Percentiles rank a stretch among this genome's conserved stretches.
Evolutionary conservation across 2,797 vertebrate species (phyloP).

Genomic region (Peromyscus attwateri): DNA sequence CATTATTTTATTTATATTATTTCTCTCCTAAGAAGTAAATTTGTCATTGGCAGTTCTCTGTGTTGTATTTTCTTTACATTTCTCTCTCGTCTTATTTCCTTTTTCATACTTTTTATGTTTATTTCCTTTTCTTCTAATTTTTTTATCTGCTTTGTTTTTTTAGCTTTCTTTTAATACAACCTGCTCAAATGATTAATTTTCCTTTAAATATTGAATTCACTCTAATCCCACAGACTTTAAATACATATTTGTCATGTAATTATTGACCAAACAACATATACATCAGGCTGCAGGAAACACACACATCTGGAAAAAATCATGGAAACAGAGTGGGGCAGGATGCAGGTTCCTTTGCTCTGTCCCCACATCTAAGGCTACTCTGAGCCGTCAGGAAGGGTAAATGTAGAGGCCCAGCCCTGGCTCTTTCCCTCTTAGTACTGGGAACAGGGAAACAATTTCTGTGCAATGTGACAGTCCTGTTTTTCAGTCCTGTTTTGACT

Average conservation of each 20-base stretch:
- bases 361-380: background rate
- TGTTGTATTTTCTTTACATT: background rate
- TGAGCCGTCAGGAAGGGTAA: background rate
- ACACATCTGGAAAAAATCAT: background rate
- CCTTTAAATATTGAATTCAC: background rate
- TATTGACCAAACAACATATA: background rate
- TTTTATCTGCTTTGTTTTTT: slow-evolving; percentile 4
- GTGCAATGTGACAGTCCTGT: no score
- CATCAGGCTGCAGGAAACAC: background rate
- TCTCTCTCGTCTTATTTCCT: background rate
- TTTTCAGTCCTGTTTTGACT: background rate
- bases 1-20: background rate
- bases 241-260: background rate
- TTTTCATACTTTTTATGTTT: background rate
- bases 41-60: background rate
- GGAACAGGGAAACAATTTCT: background rate
- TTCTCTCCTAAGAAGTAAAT: background rate
- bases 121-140: background rate
- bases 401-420: background rate
- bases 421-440: background rate
- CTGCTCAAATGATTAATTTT: background rate
- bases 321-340: no score
- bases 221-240: background rate
- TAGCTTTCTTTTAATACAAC: slow-evolving; percentile 9
- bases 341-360: background rate